These are phyloP conservation scores for Mizuhopecten yessoensis DNA, from an alignment of 1,140 invertebrate species.

Conservation along the genomic window DNA sequence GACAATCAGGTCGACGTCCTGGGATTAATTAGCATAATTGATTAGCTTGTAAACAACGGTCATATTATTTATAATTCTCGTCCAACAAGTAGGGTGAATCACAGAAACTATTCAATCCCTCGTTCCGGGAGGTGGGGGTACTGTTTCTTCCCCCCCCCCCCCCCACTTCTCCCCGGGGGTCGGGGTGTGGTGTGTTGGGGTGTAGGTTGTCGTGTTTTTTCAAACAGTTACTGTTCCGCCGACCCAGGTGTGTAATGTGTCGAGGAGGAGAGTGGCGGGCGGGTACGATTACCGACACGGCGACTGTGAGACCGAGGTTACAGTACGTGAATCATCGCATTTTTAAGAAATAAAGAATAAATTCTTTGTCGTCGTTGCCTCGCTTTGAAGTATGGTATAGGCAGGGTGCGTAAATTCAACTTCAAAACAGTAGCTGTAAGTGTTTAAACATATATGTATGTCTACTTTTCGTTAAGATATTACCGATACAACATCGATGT, in stretches of 20 bases:
- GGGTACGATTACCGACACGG: not conserved
- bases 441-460: not conserved
- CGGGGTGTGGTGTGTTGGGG: not conserved
- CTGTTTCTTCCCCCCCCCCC: no score
- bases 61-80: not conserved
- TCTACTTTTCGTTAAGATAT: not conserved
- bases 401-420: not conserved
- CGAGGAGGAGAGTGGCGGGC: no score
- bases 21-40: not conserved
- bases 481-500: not conserved
- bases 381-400: not conserved
- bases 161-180: not conserved
- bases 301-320: not conserved
- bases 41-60: not conserved
- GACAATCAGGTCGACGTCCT: not conserved
- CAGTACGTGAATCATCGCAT: not conserved
- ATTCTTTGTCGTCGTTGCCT: not conserved
- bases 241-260: not conserved
- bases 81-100: not conserved
- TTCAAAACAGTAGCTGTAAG: not conserved
- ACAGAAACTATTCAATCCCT: no score
- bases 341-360: no score
- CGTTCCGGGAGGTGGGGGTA: no score
- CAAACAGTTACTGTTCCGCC: no score
- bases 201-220: no score